These are phyloP conservation scores for Diarsia dahlii DNA, from an alignment of 2,888 invertebrate genomes.

Conservation along the genomic window DNA sequence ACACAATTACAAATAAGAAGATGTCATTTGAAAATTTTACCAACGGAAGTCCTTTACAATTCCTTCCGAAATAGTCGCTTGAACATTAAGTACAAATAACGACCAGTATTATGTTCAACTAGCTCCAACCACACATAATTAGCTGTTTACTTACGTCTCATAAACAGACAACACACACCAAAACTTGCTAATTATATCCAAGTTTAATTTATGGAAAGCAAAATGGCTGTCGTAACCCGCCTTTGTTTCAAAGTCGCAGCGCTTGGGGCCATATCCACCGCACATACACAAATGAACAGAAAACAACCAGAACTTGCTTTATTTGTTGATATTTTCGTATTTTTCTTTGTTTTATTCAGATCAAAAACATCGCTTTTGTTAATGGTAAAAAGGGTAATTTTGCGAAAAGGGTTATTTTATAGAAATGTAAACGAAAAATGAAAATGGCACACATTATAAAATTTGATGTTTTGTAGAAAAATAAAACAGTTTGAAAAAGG, in stretches of 20 bases:
- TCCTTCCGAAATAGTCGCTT: conserved; percentile 29
- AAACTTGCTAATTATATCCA: conserved; percentile 39
- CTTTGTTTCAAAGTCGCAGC: conserved; percentile 58
- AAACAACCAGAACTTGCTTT: conserved; percentile 5
- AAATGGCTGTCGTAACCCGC: conserved; percentile 22
- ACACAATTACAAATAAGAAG: neutral
- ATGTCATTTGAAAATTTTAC: neutral
- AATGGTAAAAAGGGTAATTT: conserved; percentile 7
- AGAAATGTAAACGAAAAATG: neutral
- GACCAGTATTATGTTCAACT: conserved; percentile 37
- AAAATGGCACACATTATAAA: neutral
- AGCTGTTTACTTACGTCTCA: conserved; percentile 41
- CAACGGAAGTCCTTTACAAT: neutral
- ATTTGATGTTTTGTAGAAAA: no score
- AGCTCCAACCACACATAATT: conserved; percentile 42
- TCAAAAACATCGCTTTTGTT: conserved; percentile 22
- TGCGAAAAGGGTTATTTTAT: conserved; percentile 9
- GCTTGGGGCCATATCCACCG: conserved; percentile 46
- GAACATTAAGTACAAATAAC: conserved; percentile 20
- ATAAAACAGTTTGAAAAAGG: conserved; percentile 16
- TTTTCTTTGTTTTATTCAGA: conserved; percentile 22
- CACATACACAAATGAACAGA: conserved; percentile 25
- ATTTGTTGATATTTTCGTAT: conserved; percentile 25
- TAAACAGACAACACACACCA: conserved; percentile 31
- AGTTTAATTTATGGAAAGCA: conserved; percentile 43